A percentile compares a stretch with the other conserved stretches of the same genome.
These are phyloP conservation scores for Brachionus manjavacas DNA, from an alignment of 1,140 invertebrate species.

Conservation along the genomic window DNA sequence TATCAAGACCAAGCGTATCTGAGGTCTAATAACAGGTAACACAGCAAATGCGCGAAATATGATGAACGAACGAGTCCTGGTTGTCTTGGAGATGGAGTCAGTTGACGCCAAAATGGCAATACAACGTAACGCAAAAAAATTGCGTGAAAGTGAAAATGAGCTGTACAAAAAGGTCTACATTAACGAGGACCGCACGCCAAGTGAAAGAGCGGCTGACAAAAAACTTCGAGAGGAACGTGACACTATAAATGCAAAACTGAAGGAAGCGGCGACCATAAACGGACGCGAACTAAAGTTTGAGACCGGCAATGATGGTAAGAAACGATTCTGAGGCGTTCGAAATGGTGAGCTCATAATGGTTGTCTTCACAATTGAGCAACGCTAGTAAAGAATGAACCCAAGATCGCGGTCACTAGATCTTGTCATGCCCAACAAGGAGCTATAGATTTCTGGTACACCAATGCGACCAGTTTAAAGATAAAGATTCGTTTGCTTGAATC, in stretches of 20 bases:
- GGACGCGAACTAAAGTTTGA: not conserved
- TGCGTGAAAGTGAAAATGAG: no score
- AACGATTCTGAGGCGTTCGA: not conserved
- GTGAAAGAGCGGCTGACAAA: no score
- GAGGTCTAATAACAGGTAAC: not conserved
- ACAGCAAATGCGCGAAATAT: not conserved
- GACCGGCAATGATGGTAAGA: not conserved
- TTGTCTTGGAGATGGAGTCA: not conserved
- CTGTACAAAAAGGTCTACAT: no score
- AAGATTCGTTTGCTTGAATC: not conserved
- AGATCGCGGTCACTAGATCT: not conserved
- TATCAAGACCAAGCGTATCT: not conserved
- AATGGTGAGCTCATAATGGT: not conserved
- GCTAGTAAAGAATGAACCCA: not conserved
- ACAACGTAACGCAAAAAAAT: no score
- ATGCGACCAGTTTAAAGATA: not conserved
- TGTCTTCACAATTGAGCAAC: not conserved
- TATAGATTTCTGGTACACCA: not conserved
- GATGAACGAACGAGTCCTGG: not conserved
- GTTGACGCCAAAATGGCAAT: no score
- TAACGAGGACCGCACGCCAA: no score
- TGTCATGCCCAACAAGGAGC: not conserved
- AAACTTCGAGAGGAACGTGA: no score
- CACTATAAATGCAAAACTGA: not conserved
- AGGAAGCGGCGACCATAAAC: not conserved